Percentiles rank a stretch among this genome's conserved stretches.
These are phyloP conservation scores for Festucalex cinctus DNA, from an alignment of 2,113 vertebrate species.

Conservation along the genomic window DNA sequence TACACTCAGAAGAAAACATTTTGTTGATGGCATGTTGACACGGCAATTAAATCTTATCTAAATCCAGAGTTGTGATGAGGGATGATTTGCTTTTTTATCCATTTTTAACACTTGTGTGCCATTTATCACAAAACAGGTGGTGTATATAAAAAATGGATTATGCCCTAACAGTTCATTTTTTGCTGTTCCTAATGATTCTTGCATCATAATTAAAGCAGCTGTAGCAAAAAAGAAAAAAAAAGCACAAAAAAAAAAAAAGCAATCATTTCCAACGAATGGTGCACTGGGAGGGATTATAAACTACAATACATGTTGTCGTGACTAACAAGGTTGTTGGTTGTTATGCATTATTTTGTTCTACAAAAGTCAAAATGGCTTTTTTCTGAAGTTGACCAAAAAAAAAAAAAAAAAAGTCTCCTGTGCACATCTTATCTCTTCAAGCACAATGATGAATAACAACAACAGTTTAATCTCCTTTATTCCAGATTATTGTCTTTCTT, in stretches of 20 bases:
- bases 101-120: constrained; percentile 37
- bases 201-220: constrained; percentile 26
- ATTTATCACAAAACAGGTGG: constrained; percentile 27
- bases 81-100: constrained; percentile 32
- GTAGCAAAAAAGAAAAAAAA: constrained; percentile 30
- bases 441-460: constrained; percentile 31
- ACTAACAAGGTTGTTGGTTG: constrained; percentile 31
- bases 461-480: constrained; percentile 56
- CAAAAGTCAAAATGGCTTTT: constrained; percentile 41
- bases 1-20: constrained; percentile 54
- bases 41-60: neutral
- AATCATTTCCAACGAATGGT: constrained; percentile 35
- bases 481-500: constrained; percentile 52
- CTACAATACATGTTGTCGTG: constrained; percentile 61
- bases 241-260: no score
- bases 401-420: constrained; percentile 27
- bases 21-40: constrained; percentile 14
- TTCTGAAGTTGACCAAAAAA: constrained; percentile 29
- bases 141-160: neutral
- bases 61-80: constrained; percentile 22
- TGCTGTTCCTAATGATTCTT: constrained; percentile 22
- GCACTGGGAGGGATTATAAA: constrained; percentile 64
- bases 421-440: constrained; percentile 20
- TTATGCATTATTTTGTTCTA: constrained; percentile 38
- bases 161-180: constrained; percentile 25